Evolutionary conservation across 1,140 invertebrate species (phyloP).

Genomic region (Listronotus oregonensis): DNA sequence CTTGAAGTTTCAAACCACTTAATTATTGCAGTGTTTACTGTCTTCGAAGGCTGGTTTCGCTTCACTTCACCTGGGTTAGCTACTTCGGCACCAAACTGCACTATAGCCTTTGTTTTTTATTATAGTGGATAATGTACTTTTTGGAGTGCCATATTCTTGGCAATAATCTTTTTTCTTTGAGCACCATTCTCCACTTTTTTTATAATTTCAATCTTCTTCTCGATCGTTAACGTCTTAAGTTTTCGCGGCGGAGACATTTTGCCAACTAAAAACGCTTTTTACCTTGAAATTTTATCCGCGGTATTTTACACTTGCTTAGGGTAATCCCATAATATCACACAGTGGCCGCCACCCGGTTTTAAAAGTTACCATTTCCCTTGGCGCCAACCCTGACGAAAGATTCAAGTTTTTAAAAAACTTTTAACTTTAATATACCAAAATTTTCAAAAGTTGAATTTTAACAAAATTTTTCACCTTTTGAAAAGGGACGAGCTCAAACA

Average conservation of each 20-base stretch:
- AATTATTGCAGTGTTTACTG: neutral
- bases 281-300: no score
- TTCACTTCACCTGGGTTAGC: conserved; percentile 2
- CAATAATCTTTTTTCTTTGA: conserved; percentile 15
- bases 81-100: neutral
- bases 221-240: conserved; percentile 13
- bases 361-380: no score
- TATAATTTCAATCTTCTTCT: conserved; percentile 16
- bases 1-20: conserved; percentile 11
- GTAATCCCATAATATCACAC: no score
- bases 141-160: conserved; percentile 7
- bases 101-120: conserved; percentile 24
- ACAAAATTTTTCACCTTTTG: no score
- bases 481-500: no score
- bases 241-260: neutral
- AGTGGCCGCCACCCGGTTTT: no score
- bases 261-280: neutral
- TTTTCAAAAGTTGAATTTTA: no score
- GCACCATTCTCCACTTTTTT: conserved; percentile 19
- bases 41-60: conserved; percentile 6
- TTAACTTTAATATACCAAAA: no score
- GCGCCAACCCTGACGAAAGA: no score
- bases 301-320: no score
- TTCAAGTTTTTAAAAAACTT: no score
- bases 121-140: conserved; percentile 23